These are phyloP conservation scores for Himalopsyche japonica DNA, from an alignment of 2,888 invertebrate genomes.

Conservation along the genomic window DNA sequence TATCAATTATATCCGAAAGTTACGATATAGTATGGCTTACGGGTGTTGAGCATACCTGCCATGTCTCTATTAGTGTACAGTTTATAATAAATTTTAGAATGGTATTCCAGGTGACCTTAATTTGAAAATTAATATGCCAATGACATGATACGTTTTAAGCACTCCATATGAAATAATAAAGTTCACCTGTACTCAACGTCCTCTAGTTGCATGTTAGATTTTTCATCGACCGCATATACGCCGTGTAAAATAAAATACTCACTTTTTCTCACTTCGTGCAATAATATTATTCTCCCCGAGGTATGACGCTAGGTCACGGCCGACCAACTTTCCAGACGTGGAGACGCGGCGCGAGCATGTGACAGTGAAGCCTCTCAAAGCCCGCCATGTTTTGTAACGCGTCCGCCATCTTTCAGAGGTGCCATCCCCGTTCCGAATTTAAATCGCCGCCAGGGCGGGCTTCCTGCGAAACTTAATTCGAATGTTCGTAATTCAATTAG, in stretches of 20 bases:
- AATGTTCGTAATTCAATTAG: not conserved
- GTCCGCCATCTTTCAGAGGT: not conserved
- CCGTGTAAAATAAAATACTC: not conserved
- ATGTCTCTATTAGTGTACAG: too few relatives aligned
- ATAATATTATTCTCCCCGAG: not conserved
- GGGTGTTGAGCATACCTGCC: too few relatives aligned
- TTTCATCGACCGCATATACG: not conserved
- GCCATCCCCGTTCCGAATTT: not conserved
- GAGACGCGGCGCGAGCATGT: not conserved
- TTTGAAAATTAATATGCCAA: too few relatives aligned
- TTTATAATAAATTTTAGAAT: too few relatives aligned
- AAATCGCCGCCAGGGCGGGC: not conserved
- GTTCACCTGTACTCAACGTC: not conserved
- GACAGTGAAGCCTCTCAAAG: not conserved
- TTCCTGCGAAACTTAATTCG: not conserved
- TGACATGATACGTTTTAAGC: too few relatives aligned
- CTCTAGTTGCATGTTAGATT: not conserved
- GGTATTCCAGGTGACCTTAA: too few relatives aligned
- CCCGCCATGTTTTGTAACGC: not conserved
- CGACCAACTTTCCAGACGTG: not conserved
- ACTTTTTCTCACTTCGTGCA: not conserved
- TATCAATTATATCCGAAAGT: too few relatives aligned
- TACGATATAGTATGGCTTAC: too few relatives aligned
- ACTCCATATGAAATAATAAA: too few relatives aligned
- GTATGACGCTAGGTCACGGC: not conserved